Conservation (phyloP, 2,113 vertebrate species). For the Oreamnos americanus region DNA sequence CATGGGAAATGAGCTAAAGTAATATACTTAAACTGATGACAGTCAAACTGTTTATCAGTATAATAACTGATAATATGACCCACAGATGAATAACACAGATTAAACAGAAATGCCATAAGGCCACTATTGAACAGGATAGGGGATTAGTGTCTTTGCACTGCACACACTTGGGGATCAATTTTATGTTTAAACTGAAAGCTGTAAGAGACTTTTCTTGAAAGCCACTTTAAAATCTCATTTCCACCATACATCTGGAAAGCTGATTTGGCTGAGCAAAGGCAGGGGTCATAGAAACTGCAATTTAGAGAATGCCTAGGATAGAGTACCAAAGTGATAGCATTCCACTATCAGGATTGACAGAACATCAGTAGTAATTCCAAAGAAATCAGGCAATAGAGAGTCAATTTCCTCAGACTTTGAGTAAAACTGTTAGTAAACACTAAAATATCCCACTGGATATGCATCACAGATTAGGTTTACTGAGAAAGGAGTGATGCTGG, state of each 20-base stretch:
- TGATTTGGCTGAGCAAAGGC: background rate
- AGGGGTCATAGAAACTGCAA: background rate
- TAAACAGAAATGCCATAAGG: constrained; percentile 1
- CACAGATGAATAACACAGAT: constrained; percentile 2
- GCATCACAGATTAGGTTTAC: background rate
- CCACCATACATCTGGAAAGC: background rate
- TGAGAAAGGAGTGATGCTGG: background rate
- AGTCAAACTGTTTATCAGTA: constrained; percentile 22
- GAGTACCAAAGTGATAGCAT: background rate
- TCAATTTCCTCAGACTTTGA: background rate
- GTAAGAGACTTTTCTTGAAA: background rate
- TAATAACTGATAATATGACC: constrained; percentile 19
- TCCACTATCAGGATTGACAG: background rate
- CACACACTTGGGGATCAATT: background rate
- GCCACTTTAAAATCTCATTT: background rate
- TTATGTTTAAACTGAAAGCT: constrained; percentile 8
- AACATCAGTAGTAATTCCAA: background rate
- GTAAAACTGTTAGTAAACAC: background rate
- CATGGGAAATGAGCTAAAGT: constrained; percentile 17
- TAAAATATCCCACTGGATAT: background rate
- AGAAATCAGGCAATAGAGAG: background rate
- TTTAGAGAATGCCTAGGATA: background rate
- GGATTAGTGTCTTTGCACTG: background rate
- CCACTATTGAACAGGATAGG: background rate
- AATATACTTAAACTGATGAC: background rate